Base-by-base conservation (phyloP, 1,140 invertebrate species). In the Microplitis demolitor region DNA sequence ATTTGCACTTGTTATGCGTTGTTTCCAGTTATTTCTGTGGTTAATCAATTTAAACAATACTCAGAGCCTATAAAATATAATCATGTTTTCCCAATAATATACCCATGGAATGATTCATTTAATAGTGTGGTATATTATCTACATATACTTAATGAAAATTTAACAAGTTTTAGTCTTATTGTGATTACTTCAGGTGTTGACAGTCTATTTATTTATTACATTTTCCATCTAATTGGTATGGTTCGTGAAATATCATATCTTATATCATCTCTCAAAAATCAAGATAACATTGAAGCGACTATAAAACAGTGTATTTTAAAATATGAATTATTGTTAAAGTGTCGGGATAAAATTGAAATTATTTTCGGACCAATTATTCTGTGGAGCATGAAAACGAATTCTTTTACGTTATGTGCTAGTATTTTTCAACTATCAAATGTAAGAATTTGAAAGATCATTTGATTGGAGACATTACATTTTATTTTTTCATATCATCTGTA, bases 341-440 rank as follows among this genome's bases (percentile, higher is more conserved):
- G 66, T 33, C 74, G 76, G 11, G 69, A 74, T 69, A 71, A 69
- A 4, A 6, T 82, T 24, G 56, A 81, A 70, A 14, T 72, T 24
- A 61, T 78, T 24, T 82, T 78, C 60, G 78, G 80, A 9, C 76
- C 77, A 1, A 60, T 81, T 3, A 53, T 79, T 8, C 4, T 81
- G 4, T 78, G 75, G 68, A 56, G 71, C 0, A 71, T 74, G 3
- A 3, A 77, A 6, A 75, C 78, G 0, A 77, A 72, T 51, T 77
- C 78, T 16, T 11, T 77, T 4, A 35, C 76, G 2, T 60, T 81
- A 11, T 82, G 81, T 35, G 66, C 71, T 1, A 14, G 80, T 11
- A 73, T 80, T 35, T 81, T 78, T 69, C 81, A 82, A 60, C 37
- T 72, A 1, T 54, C 77, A 4, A 71, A 80, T 76, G 81, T 81